Conservation (phyloP, 2,113 vertebrate genomes). For the Steatornis caripensis region DNA sequence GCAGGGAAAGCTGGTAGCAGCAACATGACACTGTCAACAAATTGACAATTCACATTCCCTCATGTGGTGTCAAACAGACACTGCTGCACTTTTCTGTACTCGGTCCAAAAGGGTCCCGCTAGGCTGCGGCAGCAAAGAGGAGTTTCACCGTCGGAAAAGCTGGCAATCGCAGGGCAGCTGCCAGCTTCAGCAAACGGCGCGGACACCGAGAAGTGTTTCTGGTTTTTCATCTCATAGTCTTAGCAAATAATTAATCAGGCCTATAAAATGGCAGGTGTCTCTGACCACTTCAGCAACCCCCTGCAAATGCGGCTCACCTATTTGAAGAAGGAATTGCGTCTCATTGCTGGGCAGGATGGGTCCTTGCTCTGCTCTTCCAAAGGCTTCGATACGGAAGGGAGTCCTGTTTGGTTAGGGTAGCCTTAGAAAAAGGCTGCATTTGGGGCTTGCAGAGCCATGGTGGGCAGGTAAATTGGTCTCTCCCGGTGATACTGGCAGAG, state of each 20-base stretch:
- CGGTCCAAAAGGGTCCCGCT: neutral
- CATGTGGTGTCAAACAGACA: conserved; percentile 43
- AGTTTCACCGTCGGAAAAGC: neutral
- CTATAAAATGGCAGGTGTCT: neutral
- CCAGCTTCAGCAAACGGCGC: neutral
- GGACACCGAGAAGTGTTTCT: neutral
- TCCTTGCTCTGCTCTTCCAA: neutral
- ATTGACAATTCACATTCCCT: conserved; percentile 58
- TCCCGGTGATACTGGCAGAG: neutral
- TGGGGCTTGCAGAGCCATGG: neutral
- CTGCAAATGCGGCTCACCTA: neutral
- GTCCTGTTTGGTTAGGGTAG: neutral
- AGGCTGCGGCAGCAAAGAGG: neutral
- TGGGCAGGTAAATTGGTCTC: neutral
- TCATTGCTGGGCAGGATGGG: no score
- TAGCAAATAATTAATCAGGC: neutral
- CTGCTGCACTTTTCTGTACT: neutral
- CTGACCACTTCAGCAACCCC: neutral
- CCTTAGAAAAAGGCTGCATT: neutral
- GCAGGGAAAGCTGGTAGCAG: conserved; percentile 7
- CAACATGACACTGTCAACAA: conserved; percentile 64
- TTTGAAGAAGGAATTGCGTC: neutral
- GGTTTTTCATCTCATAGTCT: neutral
- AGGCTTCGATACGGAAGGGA: neutral
- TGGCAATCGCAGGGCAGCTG: neutral